phyloP scores from a whole-genome alignment of 2,888 invertebrate genomes.

The Acanthosepion lycidas region DNA sequence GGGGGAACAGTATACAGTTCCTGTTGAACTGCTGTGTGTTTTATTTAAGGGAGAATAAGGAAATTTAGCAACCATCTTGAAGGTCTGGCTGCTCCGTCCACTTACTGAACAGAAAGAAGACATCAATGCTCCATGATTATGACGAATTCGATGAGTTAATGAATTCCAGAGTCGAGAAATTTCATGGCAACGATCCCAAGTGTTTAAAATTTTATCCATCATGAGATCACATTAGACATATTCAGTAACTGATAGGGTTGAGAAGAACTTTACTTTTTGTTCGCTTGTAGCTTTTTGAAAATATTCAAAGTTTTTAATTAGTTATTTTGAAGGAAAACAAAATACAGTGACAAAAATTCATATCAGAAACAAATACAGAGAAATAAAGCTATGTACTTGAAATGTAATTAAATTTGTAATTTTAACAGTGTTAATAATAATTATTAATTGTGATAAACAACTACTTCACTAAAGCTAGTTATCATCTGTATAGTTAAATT shows the following conservation, averaged over 20 bases:
- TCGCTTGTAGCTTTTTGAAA: too few relatives aligned
- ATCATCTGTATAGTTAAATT: neutral
- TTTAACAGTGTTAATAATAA: neutral
- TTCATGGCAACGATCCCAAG: constrained; percentile 7
- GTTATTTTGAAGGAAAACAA: too few relatives aligned
- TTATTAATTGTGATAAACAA: neutral
- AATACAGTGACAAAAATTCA: too few relatives aligned
- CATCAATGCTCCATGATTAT: neutral
- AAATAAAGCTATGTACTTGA: too few relatives aligned
- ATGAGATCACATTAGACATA: constrained; percentile 4
- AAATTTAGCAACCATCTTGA: neutral
- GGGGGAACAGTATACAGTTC: neutral
- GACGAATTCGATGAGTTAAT: neutral
- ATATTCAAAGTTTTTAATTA: too few relatives aligned
- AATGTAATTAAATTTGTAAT: too few relatives aligned
- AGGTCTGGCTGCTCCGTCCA: neutral
- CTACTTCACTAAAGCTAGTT: neutral
- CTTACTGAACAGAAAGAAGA: neutral
- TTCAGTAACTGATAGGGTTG: neutral
- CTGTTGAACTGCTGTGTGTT: neutral
- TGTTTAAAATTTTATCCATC: constrained; percentile 35
- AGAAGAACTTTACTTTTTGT: too few relatives aligned
- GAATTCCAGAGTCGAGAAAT: neutral
- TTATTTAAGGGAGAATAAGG: neutral
- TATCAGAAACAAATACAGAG: too few relatives aligned